Evolutionary conservation across 53 echinoderm and acorn worm genomes (phyloP).

Genomic region (Echinometra lucunter): DNA sequence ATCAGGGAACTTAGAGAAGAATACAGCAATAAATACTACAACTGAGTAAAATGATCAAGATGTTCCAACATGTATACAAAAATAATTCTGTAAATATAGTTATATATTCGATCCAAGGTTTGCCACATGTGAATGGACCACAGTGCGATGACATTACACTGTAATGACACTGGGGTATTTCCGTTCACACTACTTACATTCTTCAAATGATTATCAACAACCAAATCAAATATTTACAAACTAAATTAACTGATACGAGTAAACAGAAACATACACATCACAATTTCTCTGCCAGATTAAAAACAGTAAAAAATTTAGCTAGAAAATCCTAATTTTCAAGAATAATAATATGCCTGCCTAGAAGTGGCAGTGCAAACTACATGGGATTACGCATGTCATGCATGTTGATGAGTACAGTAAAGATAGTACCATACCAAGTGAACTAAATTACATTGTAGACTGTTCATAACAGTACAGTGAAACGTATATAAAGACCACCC

Average conservation of each 20-base stretch:
- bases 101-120: conserved; percentile 63
- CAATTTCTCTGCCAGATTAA: background rate
- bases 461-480: no score
- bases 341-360: background rate
- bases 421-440: background rate
- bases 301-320: background rate
- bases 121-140: conserved; percentile 5
- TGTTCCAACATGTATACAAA: conserved; percentile 58
- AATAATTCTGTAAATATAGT: conserved; percentile 61
- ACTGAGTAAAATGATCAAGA: conserved; percentile 18
- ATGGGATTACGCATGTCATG: background rate
- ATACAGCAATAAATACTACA: conserved; percentile 37
- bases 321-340: background rate
- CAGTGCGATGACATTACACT: background rate
- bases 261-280: conserved; percentile 19
- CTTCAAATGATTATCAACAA: conserved; percentile 56
- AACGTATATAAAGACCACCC: no score
- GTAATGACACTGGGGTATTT: background rate
- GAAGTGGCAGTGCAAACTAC: background rate
- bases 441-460: no score
- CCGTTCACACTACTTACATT: conserved; percentile 19
- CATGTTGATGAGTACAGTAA: background rate
- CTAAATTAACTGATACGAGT: conserved; percentile 17
- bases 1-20: background rate
- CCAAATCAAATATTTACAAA: conserved; percentile 63